Conservation (phyloP, 1,140 invertebrate genomes). For the Zaprionus ornatus region DNA sequence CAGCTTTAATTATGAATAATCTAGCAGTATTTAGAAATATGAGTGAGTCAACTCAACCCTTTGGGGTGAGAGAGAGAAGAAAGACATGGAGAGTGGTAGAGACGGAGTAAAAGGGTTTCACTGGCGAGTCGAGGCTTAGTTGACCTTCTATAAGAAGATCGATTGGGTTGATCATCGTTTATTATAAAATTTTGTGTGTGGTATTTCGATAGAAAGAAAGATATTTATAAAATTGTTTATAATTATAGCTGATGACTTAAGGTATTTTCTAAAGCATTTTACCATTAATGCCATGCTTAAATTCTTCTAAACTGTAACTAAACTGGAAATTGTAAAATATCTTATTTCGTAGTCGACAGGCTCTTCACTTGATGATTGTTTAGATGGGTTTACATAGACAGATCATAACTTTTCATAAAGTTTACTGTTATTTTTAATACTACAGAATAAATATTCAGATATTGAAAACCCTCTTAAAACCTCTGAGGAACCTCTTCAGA, state of each 20-base stretch:
- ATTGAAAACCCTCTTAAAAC: too few species aligned
- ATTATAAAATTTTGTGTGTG: background rate
- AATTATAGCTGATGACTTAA: background rate
- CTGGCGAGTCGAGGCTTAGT: background rate
- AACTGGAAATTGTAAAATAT: too few species aligned
- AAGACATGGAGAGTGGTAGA: background rate
- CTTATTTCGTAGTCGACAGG: too few species aligned
- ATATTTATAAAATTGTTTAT: background rate
- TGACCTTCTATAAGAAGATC: background rate
- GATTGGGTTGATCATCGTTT: background rate
- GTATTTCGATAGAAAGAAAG: background rate
- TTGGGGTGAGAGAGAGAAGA: background rate
- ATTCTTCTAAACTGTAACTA: too few species aligned
- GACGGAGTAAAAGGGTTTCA: background rate
- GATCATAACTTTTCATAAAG: too few species aligned
- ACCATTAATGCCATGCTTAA: too few species aligned
- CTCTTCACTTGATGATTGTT: too few species aligned
- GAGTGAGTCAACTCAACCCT: background rate
- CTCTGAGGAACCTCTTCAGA: too few species aligned
- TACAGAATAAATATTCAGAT: too few species aligned
- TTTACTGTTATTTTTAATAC: too few species aligned
- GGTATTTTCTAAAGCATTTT: background rate
- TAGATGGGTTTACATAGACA: too few species aligned
- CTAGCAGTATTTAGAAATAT: background rate
- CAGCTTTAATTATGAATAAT: conserved; percentile 5